Evolutionary conservation across 2,113 vertebrate species (phyloP).

Genomic region (Elgaria multicarinata): DNA sequence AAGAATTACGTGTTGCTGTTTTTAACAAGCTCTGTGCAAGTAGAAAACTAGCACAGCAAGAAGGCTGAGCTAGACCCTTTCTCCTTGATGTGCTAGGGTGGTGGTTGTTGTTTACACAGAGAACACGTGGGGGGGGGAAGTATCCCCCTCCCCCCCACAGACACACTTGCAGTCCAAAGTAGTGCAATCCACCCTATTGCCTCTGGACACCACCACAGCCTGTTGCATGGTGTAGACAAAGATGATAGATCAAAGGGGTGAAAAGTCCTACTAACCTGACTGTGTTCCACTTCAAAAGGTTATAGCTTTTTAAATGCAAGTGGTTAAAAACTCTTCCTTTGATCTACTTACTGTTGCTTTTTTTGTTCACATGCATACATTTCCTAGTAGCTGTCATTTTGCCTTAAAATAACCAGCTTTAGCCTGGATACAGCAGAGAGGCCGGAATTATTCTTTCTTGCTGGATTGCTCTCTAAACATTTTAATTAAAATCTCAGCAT

Average conservation of each 20-base stretch:
- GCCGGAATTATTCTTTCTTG: neutral
- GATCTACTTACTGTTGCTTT: neutral
- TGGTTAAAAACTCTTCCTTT: neutral
- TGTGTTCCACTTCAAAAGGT: neutral
- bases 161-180: neutral
- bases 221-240: neutral
- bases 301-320: neutral
- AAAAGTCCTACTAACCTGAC: neutral
- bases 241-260: neutral
- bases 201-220: neutral
- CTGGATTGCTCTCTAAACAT: constrained; percentile 2
- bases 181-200: neutral
- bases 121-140: neutral
- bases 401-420: neutral
- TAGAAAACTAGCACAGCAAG: neutral
- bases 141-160: no score
- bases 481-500: constrained; percentile 28
- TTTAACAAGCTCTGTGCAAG: neutral
- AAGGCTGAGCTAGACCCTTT: neutral
- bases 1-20: no score
- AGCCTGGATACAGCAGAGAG: neutral
- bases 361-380: neutral
- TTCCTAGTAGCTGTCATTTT: neutral
- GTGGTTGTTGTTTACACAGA: neutral
- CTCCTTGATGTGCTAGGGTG: no score